Conservation (phyloP, 2,113 vertebrate genomes). For the Danio rerio region GRCz12tu NC_133198.1:26497501-26498000, state of each 20-base stretch:
- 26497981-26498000: not conserved
- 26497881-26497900: not conserved
- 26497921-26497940: not conserved
- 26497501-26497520: conserved; percentile 47
- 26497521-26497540: conserved; percentile 40
- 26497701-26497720: conserved; percentile 28
- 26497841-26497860: conserved; percentile 22
- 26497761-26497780: not conserved
- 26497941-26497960: not conserved
- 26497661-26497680: conserved; percentile 10
- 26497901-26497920: not conserved
- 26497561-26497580: conserved; percentile 51
- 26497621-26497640: conserved; percentile 15
- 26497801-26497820: conserved; percentile 23
- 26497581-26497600: conserved; percentile 44
- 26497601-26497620: conserved; percentile 44
- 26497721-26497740: not conserved
- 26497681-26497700: conserved; percentile 26
- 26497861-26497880: not conserved
- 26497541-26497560: conserved; percentile 45
- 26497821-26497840: not conserved
- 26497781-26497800: conserved; percentile 8
- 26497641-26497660: not conserved
- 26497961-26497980: not conserved
- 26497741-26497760: conserved; percentile 7